Evolutionary conservation across 2,888 invertebrate genomes (phyloP).

Genomic region (Eilema depressum): DNA sequence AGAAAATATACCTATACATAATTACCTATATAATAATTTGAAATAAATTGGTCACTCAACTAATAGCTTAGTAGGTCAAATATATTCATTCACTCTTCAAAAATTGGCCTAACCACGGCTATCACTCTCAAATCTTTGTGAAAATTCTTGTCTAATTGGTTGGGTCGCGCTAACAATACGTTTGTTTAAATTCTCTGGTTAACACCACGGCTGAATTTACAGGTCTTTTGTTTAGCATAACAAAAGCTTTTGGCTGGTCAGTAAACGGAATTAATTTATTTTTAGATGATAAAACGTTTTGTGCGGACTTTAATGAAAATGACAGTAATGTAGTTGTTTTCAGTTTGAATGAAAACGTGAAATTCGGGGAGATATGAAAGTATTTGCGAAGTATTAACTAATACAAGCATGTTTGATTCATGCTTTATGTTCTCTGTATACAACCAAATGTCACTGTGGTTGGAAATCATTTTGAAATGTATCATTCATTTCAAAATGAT

Average conservation of each 20-base stretch:
- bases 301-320: slow-evolving; percentile 20
- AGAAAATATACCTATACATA: too few relatives aligned
- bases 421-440: not conserved
- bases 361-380: not conserved
- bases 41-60: too few relatives aligned
- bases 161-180: slow-evolving; percentile 17
- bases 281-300: slow-evolving; percentile 23
- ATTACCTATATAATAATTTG: too few relatives aligned
- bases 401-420: not conserved
- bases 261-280: slow-evolving; percentile 26
- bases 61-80: not conserved
- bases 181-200: slow-evolving; percentile 30
- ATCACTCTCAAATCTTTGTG: slow-evolving; percentile 4
- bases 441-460: too few relatives aligned
- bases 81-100: too few relatives aligned
- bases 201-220: slow-evolving; percentile 34
- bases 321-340: slow-evolving; percentile 10
- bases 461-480: too few relatives aligned
- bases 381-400: not conserved
- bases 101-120: not conserved
- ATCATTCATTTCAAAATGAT: too few relatives aligned
- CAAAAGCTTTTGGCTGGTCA: slow-evolving; percentile 23
- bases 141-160: slow-evolving; percentile 23
- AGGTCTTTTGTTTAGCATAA: slow-evolving; percentile 30
- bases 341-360: not conserved